Evolutionary conservation across 2,797 vertebrate species (phyloP), one percentile per base, ranked within the genome.

Genomic region (Danio albolineatus): DNA sequence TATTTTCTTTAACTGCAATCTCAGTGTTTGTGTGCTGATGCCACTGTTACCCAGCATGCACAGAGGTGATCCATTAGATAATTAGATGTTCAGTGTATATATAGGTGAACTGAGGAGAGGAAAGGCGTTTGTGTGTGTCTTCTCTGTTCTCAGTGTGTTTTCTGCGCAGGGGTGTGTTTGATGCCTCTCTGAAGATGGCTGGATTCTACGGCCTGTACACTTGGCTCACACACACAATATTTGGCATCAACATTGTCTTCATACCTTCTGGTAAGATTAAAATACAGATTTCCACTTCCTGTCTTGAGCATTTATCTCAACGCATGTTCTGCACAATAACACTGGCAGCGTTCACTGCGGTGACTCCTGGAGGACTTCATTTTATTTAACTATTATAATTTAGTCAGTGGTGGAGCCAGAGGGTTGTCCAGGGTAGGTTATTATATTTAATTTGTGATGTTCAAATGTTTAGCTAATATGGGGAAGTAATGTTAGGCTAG

Each of bases 181-280:
- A 99, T 86, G 98, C 98, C 79, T 99, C 98, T 53, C 94, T 99
- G 88, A 99, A 99, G 93, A 99, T 99, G 98, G 98, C 98, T 13
- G 95, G 94, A 28, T 99, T 99, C 93, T 99, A 99, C 59, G 98
- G 98, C 84, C 92, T 99, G 84, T 99, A 99, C 87, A 99, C 98
- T 57, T 99, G 98, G 98, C 94, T 99, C 89, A 99, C 98, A 77
- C 98, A 99, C 90, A 99, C 98, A 74, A 90, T 99, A 89, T 99
- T 99, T 91, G 97, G 98, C 89, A 99, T 99, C 93, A 99, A 97
- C 89, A 96, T 99, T 62, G 95, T 99, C 91, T 99, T 99, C 93
- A 99, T 99, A 89, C 98, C 98, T 19, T 98, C 98, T 87, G 98
- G 98, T 99, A 94, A 96, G 91, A 71, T 41, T 61, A 10, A 49